Evolutionary conservation across 1,140 invertebrate genomes (phyloP), one percentile per base, ranked within the genome.

Genomic region (Drosophila quadrilineata): DNA sequence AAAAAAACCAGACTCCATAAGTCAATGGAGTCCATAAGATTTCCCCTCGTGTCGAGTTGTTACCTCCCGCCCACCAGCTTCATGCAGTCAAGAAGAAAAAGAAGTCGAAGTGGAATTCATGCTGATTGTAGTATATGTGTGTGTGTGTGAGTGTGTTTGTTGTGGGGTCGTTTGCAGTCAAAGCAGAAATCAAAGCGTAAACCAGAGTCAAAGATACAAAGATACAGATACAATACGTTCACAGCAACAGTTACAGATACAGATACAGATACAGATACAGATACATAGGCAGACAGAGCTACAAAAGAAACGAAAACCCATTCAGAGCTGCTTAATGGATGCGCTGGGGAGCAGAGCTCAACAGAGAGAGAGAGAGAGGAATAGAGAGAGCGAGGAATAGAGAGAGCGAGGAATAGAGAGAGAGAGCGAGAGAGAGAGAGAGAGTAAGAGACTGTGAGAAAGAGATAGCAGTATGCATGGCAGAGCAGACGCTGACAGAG

Each of bases 401-500:
- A n/a, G n/a, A n/a, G n/a, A n/a, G 26, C 6, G 9, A 10, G 21
- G n/a, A 12, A 14, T 19, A 21, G 9, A 12, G 16, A n/a, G 6
- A 1, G 14, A 14, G 24, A 63, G 10, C 29, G 31, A 24, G 9
- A 38, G 1, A 8, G 1, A n/a, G 16, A 19, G 12, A 26, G 31
- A 19, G 53, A 9, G 6, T 3, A 0, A 16, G 28, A 5, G 26
- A n/a, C 36, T 5, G 28, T 31, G 24, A 62, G 21, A 3, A 19
- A 9, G 12, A n/a, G n/a, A n/a, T n/a, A n/a, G n/a, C n/a, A 22
- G 6, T 6, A 10, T 16, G n/a, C 10, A 14, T 19, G 21, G 9
- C 29, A 33, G 22, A 49, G 50, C 45, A 49, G 40, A 12, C 69
- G 73, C 79, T 85, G 77, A 82, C 77, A 82, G 77, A 82, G 77